phyloP scores from a whole-genome alignment of 2,888 invertebrate species.

The Ethmia dodecea region DNA sequence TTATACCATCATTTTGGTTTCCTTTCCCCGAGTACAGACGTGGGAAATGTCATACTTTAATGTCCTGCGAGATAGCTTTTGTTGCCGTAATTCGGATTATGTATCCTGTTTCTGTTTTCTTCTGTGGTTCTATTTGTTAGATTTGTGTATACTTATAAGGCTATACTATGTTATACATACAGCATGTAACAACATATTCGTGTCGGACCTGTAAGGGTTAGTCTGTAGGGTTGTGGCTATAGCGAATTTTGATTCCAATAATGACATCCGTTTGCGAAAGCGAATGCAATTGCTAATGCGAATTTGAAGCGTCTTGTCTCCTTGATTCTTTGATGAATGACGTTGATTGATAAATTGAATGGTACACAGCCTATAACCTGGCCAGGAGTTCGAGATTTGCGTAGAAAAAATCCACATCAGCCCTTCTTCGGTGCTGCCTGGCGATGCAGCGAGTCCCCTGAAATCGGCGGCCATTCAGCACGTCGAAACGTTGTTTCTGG shows the following conservation, averaged over 20 bases:
- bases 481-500: slow-evolving; percentile 11
- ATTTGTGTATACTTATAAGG: slow-evolving; percentile 1
- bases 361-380: slow-evolving; percentile 15
- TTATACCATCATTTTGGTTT: slow-evolving; percentile 69
- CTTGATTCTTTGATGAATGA: slow-evolving; percentile 4
- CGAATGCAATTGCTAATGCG: slow-evolving; percentile 13
- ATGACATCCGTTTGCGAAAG: slow-evolving; percentile 1
- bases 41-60: slow-evolving; percentile 69
- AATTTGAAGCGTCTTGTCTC: slow-evolving; percentile 2
- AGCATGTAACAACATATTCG: slow-evolving; percentile 13
- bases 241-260: neutral
- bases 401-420: slow-evolving; percentile 10
- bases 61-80: slow-evolving; percentile 51
- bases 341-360: slow-evolving; percentile 14
- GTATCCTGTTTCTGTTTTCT: slow-evolving; percentile 19
- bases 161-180: slow-evolving; percentile 6
- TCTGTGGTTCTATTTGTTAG: slow-evolving; percentile 1
- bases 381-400: slow-evolving; percentile 13
- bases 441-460: slow-evolving; percentile 6
- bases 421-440: slow-evolving; percentile 4
- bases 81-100: slow-evolving; percentile 30
- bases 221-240: slow-evolving; percentile 11
- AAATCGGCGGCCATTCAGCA: slow-evolving; percentile 4
- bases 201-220: slow-evolving; percentile 11
- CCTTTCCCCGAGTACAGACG: slow-evolving; percentile 64